Conservation (phyloP, 2,888 invertebrate species). For the Macrophya annulata region DNA sequence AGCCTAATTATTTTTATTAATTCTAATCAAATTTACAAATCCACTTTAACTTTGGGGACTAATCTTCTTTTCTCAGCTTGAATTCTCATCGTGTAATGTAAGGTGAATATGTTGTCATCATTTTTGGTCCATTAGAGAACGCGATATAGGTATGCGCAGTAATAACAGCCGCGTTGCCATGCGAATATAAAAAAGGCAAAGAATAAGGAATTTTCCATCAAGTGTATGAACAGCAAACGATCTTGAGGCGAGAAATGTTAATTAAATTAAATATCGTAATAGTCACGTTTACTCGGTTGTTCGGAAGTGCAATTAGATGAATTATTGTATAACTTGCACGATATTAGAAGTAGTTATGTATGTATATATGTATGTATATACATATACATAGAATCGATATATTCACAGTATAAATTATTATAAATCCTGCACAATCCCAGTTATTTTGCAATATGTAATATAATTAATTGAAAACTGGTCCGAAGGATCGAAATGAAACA, state of each 20-base stretch:
- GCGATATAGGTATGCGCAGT: not conserved
- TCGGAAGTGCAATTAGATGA: not conserved
- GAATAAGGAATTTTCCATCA: not conserved
- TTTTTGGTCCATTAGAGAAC: not conserved
- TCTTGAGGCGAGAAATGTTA: not conserved
- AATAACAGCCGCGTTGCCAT: not conserved
- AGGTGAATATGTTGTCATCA: not conserved
- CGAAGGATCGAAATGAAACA: not conserved
- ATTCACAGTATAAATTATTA: not conserved
- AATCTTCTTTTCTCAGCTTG: not conserved
- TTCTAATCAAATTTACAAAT: not conserved
- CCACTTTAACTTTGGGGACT: not conserved
- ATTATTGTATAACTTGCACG: not conserved
- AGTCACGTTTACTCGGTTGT: not conserved
- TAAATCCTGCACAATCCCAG: not conserved
- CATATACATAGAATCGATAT: not conserved
- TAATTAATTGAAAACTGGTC: conserved; percentile 36
- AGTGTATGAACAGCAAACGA: not conserved
- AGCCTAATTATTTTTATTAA: not conserved
- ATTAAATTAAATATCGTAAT: not conserved
- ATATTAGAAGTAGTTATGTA: not conserved
- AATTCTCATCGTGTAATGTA: not conserved
- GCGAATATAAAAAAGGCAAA: not conserved
- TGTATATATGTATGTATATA: no score
- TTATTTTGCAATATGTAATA: not conserved